Conservation (phyloP, 2,888 invertebrate species). For the Ischnus inquisitorius region DNA sequence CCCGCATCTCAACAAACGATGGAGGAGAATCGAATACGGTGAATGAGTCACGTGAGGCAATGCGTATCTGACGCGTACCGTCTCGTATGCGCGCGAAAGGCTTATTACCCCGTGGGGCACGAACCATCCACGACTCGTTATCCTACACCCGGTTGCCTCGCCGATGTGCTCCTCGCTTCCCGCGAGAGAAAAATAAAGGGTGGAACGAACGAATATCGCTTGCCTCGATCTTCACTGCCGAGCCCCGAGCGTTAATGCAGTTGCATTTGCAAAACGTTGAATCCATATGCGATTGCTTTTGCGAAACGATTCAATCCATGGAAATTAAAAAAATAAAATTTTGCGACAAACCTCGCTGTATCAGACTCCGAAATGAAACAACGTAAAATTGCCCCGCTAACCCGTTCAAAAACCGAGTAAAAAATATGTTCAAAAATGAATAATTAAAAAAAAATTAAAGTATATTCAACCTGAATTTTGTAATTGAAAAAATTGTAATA, state of each 20-base stretch:
- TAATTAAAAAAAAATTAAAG: too few species aligned
- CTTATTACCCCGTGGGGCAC: slow-evolving; percentile 20
- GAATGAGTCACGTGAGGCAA: slow-evolving; percentile 17
- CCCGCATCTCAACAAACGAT: slow-evolving; percentile 3
- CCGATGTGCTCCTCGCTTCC: neutral
- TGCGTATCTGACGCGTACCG: slow-evolving; percentile 10
- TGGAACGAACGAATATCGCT: slow-evolving; percentile 11
- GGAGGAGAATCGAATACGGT: neutral
- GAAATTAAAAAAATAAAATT: neutral
- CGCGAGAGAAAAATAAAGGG: slow-evolving; percentile 20
- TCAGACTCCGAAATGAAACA: too few species aligned
- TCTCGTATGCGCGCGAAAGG: neutral
- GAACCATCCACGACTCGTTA: slow-evolving; percentile 23
- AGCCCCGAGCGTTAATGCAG: neutral
- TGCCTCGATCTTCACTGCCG: neutral
- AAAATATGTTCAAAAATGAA: too few species aligned
- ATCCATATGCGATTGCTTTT: neutral
- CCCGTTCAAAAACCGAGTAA: too few species aligned
- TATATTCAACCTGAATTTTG: too few species aligned
- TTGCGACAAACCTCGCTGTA: neutral
- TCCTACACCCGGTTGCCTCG: slow-evolving; percentile 1
- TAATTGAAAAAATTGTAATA: too few species aligned
- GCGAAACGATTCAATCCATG: neutral
- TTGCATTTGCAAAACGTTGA: neutral
- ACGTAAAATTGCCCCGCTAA: too few species aligned